Evolutionary conservation across 2,888 invertebrate species (phyloP).

Genomic region (Acleris sparsana): DNA sequence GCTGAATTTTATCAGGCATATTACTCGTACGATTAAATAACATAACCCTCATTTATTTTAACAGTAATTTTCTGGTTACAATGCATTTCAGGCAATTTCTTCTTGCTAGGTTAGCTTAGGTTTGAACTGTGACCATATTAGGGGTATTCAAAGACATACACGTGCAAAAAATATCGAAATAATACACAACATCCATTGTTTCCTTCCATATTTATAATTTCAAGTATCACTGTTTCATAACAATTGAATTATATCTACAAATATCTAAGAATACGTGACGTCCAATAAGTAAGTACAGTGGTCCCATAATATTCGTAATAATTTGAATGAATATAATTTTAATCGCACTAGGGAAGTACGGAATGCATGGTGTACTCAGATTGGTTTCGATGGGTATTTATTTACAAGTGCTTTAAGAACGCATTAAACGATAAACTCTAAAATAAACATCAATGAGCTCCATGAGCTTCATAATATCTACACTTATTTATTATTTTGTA

Average conservation of each 20-base stretch:
- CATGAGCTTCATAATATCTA: constrained; percentile 20
- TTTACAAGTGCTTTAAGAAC: constrained; percentile 25
- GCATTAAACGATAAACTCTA: constrained; percentile 8
- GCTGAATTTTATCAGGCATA: too few relatives aligned
- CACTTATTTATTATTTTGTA: constrained; percentile 30
- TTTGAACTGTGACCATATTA: too few relatives aligned
- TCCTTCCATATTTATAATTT: constrained; percentile 26
- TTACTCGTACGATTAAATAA: too few relatives aligned
- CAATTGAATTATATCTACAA: constrained; percentile 26
- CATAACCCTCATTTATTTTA: too few relatives aligned
- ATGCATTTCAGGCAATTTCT: too few relatives aligned
- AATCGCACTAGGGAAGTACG: constrained; percentile 4
- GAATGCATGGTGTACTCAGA: background rate
- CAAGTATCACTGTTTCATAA: constrained; percentile 28
- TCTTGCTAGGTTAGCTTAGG: too few relatives aligned
- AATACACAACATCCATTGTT: constrained; percentile 8
- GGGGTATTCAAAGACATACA: too few relatives aligned
- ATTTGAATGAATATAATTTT: constrained; percentile 9
- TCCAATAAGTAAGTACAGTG: constrained; percentile 31
- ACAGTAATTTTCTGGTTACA: too few relatives aligned
- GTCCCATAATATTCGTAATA: constrained; percentile 24
- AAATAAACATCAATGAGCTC: constrained; percentile 12
- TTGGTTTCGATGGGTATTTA: constrained; percentile 25
- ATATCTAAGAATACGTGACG: constrained; percentile 14
- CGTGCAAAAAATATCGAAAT: background rate